These are phyloP conservation scores for Dryobota labecula DNA, from an alignment of 2,888 invertebrate species.

Conservation along the genomic window DNA sequence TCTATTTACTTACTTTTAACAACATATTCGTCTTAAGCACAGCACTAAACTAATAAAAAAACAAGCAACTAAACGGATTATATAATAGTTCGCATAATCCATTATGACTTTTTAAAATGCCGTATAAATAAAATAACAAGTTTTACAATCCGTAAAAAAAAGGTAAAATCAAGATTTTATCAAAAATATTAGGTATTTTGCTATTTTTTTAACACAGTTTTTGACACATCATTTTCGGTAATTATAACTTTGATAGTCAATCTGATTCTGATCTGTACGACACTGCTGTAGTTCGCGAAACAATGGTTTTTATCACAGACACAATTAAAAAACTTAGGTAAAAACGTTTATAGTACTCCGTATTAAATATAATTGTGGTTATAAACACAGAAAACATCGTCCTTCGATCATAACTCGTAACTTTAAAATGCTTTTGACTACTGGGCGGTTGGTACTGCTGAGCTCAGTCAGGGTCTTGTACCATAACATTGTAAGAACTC, in stretches of 20 bases:
- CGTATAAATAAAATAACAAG: not conserved
- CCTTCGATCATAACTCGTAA: not conserved
- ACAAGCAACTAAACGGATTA: not conserved
- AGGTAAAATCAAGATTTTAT: not conserved
- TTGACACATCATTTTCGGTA: not conserved
- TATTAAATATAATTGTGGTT: not conserved
- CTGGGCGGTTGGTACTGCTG: slow-evolving; percentile 12
- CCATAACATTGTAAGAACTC: slow-evolving; percentile 65
- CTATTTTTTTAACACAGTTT: not conserved
- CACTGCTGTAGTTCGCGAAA: not conserved
- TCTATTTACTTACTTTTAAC: slow-evolving; percentile 40
- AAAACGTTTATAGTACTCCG: not conserved
- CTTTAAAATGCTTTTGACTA: not conserved
- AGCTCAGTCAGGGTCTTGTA: slow-evolving; percentile 29
- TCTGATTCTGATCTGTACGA: not conserved
- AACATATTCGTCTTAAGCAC: slow-evolving; percentile 10
- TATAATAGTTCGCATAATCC: not conserved
- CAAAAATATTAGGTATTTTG: not conserved
- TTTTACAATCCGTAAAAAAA: not conserved
- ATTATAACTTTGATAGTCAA: too few species aligned
- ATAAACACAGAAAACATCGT: not conserved
- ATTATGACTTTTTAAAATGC: not conserved
- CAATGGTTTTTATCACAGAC: not conserved
- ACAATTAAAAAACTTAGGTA: not conserved
- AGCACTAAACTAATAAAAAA: slow-evolving; percentile 7